Conservation (phyloP, 2,797 vertebrate species). For the Spondyliosoma cantharus region DNA sequence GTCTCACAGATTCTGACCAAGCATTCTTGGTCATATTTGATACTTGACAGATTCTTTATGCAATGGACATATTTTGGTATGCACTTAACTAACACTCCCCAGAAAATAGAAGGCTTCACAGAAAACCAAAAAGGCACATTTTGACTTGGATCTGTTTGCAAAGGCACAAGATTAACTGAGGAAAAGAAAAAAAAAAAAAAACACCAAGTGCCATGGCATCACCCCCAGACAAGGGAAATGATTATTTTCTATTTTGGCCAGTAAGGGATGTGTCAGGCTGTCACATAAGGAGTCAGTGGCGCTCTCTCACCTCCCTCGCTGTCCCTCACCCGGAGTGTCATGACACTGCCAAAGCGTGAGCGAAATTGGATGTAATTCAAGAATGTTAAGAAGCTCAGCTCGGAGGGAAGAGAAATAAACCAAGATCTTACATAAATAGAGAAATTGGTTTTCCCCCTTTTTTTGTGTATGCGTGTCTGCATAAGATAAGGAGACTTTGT, state of each 20-base stretch:
- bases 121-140: conserved; percentile 35
- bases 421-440: conserved; percentile 60
- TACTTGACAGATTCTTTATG: neutral
- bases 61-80: neutral
- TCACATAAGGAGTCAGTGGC: conserved; percentile 56
- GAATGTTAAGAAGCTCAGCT: conserved; percentile 72
- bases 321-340: conserved; percentile 62
- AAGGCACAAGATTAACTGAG: conserved; percentile 57
- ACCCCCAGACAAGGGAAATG: conserved; percentile 64
- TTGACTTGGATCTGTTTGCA: conserved; percentile 64
- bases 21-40: neutral
- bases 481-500: conserved; percentile 69
- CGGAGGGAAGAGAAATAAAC: conserved; percentile 62
- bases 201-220: conserved; percentile 39
- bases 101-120: neutral
- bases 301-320: neutral
- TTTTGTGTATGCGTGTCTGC: conserved; percentile 54
- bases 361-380: conserved; percentile 72
- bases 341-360: conserved; percentile 61
- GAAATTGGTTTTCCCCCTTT: conserved; percentile 21
- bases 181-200: conserved; percentile 27
- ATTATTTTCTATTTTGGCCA: conserved; percentile 73
- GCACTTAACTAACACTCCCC: neutral
- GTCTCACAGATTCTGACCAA: neutral
- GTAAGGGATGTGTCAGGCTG: conserved; percentile 69